These are phyloP conservation scores for Ceriagrion tenellum DNA, from an alignment of 2,888 invertebrate genomes.

Conservation along the genomic window DNA sequence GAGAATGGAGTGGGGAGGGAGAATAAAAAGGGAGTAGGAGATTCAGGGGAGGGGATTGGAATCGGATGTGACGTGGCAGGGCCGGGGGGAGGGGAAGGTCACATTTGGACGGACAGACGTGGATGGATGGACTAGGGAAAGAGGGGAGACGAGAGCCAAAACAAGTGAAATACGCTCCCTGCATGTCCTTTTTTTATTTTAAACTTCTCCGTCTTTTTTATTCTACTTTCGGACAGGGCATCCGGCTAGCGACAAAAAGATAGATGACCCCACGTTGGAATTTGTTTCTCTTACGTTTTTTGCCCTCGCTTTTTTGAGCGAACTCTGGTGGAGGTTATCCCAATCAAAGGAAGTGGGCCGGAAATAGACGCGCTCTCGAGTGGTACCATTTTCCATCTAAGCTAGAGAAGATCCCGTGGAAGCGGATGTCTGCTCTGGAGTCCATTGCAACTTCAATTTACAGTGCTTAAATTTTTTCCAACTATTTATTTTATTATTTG, in stretches of 20 bases:
- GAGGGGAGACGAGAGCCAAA: neutral
- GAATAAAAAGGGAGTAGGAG: neutral
- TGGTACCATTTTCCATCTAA: neutral
- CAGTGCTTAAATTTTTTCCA: neutral
- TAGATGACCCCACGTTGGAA: neutral
- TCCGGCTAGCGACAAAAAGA: slow-evolving; percentile 5
- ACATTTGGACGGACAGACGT: neutral
- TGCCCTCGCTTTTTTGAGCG: neutral
- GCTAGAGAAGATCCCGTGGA: neutral
- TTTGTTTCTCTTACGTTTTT: neutral
- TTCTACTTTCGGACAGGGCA: neutral
- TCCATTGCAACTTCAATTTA: neutral
- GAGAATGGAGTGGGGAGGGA: neutral
- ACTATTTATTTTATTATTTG: no score
- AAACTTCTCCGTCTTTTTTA: neutral
- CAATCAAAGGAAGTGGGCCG: neutral
- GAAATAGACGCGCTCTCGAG: neutral
- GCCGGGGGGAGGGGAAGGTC: neutral
- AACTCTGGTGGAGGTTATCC: neutral
- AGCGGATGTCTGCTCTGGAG: neutral
- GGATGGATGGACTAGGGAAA: slow-evolving; percentile 31
- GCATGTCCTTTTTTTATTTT: slow-evolving; percentile 26
- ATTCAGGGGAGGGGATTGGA: neutral
- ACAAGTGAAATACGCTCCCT: slow-evolving; percentile 53
- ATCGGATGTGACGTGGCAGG: neutral